These are phyloP conservation scores for Lasioglossum lativentre DNA, from an alignment of 2,888 invertebrate species.

Conservation along the genomic window DNA sequence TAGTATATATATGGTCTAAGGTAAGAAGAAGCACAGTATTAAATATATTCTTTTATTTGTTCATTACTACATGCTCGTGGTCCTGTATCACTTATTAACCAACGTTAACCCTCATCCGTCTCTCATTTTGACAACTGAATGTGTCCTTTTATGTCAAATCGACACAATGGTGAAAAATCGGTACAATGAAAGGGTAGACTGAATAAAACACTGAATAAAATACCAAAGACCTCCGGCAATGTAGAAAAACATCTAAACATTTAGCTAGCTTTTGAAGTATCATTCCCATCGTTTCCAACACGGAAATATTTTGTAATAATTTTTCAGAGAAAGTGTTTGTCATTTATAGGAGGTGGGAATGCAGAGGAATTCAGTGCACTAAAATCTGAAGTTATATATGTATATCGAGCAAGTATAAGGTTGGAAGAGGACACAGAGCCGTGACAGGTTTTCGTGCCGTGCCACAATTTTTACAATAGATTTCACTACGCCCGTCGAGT, in stretches of 20 bases:
- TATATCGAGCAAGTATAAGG: not conserved
- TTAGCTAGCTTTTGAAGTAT: not conserved
- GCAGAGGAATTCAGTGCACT: not conserved
- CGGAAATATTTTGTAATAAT: not conserved
- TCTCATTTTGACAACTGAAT: too few species aligned
- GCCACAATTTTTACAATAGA: slow-evolving; percentile 76
- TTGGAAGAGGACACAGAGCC: not conserved
- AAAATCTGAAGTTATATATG: not conserved
- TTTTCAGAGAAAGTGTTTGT: too few species aligned
- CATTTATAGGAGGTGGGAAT: not conserved
- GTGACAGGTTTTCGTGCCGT: slow-evolving; percentile 61
- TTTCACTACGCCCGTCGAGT: slow-evolving; percentile 69
- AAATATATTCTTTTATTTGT: too few species aligned
- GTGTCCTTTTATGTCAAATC: too few species aligned
- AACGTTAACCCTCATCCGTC: too few species aligned
- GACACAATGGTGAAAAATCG: too few species aligned
- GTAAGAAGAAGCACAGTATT: too few species aligned
- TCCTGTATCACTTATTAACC: too few species aligned
- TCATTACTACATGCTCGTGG: too few species aligned
- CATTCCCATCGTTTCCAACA: not conserved
- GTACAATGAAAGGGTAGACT: too few species aligned
- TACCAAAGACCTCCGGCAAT: not conserved
- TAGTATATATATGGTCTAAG: too few species aligned
- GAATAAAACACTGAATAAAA: too few species aligned
- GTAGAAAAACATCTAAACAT: not conserved